Evolutionary conservation across 2,113 vertebrate genomes (phyloP).

Genomic region (Pedetes capensis): DNA sequence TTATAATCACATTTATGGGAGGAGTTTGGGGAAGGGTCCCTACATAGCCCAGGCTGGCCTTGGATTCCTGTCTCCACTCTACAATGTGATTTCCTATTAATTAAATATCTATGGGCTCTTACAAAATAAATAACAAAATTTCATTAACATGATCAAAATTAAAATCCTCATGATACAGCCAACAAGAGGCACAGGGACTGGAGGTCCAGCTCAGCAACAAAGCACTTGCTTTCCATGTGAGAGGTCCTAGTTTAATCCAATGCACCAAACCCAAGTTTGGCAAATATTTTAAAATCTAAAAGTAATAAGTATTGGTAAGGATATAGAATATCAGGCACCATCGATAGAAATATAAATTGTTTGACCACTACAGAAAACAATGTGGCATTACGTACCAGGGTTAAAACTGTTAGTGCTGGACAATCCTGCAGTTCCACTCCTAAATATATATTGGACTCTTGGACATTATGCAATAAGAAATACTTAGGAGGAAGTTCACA

Average conservation of each 20-base stretch:
- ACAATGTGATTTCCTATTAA: background rate
- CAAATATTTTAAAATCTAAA: constrained; percentile 31
- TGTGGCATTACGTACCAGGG: background rate
- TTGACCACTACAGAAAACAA: constrained; percentile 28
- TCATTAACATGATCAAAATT: constrained; percentile 19
- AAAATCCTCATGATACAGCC: background rate
- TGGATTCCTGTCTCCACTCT: too few relatives aligned
- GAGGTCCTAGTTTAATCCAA: background rate
- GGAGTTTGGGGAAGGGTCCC: too few relatives aligned
- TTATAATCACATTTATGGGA: background rate
- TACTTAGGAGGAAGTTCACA: background rate
- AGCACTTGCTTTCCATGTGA: background rate
- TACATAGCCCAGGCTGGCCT: too few relatives aligned
- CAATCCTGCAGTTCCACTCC: background rate
- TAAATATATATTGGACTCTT: background rate
- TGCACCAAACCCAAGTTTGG: background rate
- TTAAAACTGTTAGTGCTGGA: background rate
- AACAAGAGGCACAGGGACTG: background rate
- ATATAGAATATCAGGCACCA: background rate
- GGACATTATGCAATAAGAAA: background rate
- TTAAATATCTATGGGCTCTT: background rate
- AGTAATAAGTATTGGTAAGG: background rate
- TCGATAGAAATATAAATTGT: background rate
- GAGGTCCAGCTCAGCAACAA: background rate
- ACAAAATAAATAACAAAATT: constrained; percentile 9